These are phyloP conservation scores for Enteromius viviparus DNA, from an alignment of 2,797 vertebrate genomes.

Conservation along the genomic window DNA sequence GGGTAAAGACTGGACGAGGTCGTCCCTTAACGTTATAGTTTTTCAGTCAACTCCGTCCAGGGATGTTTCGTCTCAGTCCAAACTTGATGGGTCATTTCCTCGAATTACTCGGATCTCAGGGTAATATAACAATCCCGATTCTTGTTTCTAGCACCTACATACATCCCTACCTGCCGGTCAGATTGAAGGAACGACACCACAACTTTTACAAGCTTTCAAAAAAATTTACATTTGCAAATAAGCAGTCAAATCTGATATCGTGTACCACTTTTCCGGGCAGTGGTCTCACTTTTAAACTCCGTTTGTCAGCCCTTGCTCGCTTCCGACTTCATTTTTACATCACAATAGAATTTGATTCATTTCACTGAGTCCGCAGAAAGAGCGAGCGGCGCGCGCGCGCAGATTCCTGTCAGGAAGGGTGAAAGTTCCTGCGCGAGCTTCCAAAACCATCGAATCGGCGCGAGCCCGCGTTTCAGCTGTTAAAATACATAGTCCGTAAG, in stretches of 20 bases:
- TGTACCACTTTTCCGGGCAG: conserved; percentile 20
- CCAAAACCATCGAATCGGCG: not conserved
- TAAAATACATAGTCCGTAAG: not conserved
- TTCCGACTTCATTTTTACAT: conserved; percentile 86
- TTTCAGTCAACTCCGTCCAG: conserved; percentile 21
- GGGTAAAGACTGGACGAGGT: conserved; percentile 13
- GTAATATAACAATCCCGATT: conserved; percentile 37
- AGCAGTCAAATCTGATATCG: conserved; percentile 30
- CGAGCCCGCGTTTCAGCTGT: not conserved
- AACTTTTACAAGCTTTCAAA: not conserved
- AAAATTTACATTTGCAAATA: conserved; percentile 33
- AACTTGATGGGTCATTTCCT: conserved; percentile 59
- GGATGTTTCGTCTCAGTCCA: conserved; percentile 39
- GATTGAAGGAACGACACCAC: not conserved
- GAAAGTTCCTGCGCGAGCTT: not conserved
- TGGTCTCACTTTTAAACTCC: conserved; percentile 74
- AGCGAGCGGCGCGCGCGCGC: conserved; percentile 60
- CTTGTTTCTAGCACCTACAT: conserved; percentile 2
- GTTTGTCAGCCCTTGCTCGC: conserved; percentile 78
- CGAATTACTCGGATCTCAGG: conserved; percentile 32
- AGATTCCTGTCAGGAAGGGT: conserved; percentile 53
- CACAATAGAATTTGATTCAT: conserved; percentile 89
- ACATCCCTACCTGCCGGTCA: conserved; percentile 31
- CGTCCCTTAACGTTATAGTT: conserved; percentile 1
- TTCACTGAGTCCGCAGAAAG: conserved; percentile 85